Conservation (phyloP, 2,113 vertebrate species). For the Oryzias woworae region DNA sequence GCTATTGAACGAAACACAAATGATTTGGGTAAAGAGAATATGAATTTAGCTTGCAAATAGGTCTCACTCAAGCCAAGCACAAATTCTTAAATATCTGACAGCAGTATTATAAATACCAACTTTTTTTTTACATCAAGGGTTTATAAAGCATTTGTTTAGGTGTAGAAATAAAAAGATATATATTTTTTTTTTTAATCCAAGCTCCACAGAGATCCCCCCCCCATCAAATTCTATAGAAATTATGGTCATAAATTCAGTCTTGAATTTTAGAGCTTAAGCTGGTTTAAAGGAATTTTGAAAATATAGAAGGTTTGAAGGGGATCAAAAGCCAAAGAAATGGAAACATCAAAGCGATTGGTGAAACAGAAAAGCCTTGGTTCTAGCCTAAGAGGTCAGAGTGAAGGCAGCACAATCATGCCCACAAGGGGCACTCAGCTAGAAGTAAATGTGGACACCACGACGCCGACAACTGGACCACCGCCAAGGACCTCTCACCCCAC, state of each 20-base stretch:
- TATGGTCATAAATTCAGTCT: slow-evolving; percentile 66
- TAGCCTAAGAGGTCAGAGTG: slow-evolving; percentile 69
- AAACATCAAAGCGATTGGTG: slow-evolving; percentile 67
- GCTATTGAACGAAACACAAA: no score
- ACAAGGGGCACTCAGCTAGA: slow-evolving; percentile 74
- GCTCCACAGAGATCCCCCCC: no score
- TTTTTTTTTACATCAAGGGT: no score
- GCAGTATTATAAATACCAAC: not conserved
- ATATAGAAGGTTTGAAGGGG: slow-evolving; percentile 45
- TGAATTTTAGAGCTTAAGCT: slow-evolving; percentile 58
- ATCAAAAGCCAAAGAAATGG: slow-evolving; percentile 45
- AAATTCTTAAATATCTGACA: slow-evolving; percentile 3
- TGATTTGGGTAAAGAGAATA: no score
- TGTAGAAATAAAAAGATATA: no score
- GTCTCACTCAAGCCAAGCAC: not conserved
- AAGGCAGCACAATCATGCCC: slow-evolving; percentile 63
- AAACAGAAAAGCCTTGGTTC: slow-evolving; percentile 73
- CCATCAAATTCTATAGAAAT: no score
- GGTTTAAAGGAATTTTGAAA: slow-evolving; percentile 67
- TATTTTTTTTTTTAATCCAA: no score
- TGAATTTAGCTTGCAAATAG: not conserved
- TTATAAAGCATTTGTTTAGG: no score
- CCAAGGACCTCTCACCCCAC: slow-evolving; percentile 74
- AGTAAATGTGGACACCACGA: slow-evolving; percentile 76
- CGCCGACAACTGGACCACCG: slow-evolving; percentile 72